phyloP scores from a whole-genome alignment of 2,888 invertebrate genomes.

The Scaptomyza tumidula region DNA sequence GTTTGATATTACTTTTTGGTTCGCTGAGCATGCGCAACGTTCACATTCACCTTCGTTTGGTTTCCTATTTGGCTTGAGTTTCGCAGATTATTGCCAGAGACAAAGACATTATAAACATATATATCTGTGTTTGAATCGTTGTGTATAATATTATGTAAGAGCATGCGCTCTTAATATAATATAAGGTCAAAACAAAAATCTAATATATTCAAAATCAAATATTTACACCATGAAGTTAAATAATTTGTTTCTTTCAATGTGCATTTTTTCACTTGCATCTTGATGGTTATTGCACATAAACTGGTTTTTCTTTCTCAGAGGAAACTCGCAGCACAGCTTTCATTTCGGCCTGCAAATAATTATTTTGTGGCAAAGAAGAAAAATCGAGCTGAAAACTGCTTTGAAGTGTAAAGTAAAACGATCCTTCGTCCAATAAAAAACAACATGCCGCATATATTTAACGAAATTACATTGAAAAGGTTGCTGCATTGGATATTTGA shows the following conservation, averaged over 20 bases:
- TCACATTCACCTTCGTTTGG: constrained; percentile 66
- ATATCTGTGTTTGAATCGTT: background rate
- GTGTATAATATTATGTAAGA: constrained; percentile 51
- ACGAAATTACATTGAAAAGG: background rate
- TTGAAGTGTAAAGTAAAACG: constrained; percentile 1
- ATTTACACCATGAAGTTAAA: background rate
- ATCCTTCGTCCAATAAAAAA: background rate
- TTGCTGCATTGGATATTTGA: background rate
- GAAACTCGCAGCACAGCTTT: constrained; percentile 34
- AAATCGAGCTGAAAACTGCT: background rate
- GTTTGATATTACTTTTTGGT: constrained; percentile 19
- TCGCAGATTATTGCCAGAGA: constrained; percentile 29
- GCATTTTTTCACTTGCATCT: constrained; percentile 1
- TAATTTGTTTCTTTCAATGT: background rate
- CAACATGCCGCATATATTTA: background rate
- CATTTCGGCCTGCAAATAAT: constrained; percentile 26
- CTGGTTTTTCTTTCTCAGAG: constrained; percentile 38
- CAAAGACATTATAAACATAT: background rate
- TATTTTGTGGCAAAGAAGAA: background rate
- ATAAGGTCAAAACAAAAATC: background rate
- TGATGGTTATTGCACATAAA: constrained; percentile 42
- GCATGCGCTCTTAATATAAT: constrained; percentile 18
- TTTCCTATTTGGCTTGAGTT: constrained; percentile 14
- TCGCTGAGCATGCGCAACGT: constrained; percentile 61
- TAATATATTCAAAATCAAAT: background rate